A percentile compares a stretch with the other conserved stretches of the same genome.
Conservation (phyloP, 2,888 invertebrate genomes). For the Melanostoma scalare region DNA sequence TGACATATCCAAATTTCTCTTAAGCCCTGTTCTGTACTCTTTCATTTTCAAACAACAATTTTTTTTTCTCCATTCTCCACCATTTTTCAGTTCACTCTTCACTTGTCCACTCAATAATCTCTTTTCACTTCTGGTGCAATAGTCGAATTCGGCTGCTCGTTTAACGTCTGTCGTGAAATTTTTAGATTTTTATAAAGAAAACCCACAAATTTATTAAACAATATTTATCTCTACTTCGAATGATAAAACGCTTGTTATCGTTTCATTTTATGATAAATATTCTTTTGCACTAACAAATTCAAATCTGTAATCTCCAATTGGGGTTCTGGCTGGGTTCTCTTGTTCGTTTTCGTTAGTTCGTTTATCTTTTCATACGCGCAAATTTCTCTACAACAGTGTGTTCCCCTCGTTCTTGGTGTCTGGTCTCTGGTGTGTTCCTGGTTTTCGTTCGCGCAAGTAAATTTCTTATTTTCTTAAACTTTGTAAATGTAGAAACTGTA, state of each 20-base stretch:
- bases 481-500: too few species aligned
- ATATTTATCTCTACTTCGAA: not conserved
- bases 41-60: constrained; percentile 6
- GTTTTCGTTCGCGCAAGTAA: constrained; percentile 35
- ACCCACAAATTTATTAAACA: not conserved
- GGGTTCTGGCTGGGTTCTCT: constrained; percentile 6
- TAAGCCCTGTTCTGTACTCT: not conserved
- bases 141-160: constrained; percentile 36
- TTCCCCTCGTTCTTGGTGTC: constrained; percentile 29
- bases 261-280: not conserved
- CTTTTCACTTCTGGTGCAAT: constrained; percentile 51
- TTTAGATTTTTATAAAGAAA: not conserved
- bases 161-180: constrained; percentile 30
- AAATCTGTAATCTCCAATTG: not conserved
- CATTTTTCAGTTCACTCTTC: constrained; percentile 63
- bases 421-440: constrained; percentile 3
- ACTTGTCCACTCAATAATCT: constrained; percentile 48
- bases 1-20: constrained; percentile 20
- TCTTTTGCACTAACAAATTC: not conserved
- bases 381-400: constrained; percentile 68
- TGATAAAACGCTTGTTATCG: constrained; percentile 2
- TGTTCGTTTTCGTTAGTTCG: constrained; percentile 16
- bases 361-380: constrained; percentile 59
- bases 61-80: constrained; percentile 24
- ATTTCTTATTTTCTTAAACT: constrained; percentile 1